phyloP scores from a whole-genome alignment of 2,797 vertebrate species.

The Meda fulgida region DNA sequence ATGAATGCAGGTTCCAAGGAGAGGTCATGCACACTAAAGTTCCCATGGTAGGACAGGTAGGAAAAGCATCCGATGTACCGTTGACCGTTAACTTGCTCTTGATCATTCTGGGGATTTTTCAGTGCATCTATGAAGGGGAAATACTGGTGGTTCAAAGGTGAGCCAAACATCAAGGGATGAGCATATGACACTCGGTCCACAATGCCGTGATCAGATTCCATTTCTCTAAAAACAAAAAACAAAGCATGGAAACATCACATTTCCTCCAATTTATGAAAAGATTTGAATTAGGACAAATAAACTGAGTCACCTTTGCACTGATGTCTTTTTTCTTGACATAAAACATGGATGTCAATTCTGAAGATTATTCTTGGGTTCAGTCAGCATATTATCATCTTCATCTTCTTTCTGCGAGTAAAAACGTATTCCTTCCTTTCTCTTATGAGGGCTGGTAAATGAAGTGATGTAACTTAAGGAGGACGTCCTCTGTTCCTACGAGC shows the following conservation, averaged over 20 bases:
- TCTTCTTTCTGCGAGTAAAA: conserved; percentile 21
- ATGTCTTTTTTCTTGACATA: conserved; percentile 17
- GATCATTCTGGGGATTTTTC: conserved; percentile 70
- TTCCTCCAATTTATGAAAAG: neutral
- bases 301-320: neutral
- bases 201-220: conserved; percentile 64
- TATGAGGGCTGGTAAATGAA: conserved; percentile 16
- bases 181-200: conserved; percentile 66
- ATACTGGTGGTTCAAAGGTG: conserved; percentile 65
- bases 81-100: conserved; percentile 68
- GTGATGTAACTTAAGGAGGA: neutral
- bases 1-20: conserved; percentile 89
- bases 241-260: neutral
- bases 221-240: conserved; percentile 49
- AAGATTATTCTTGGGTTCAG: neutral
- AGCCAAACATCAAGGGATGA: conserved; percentile 65
- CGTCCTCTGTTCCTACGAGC: neutral
- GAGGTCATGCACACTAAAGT: conserved; percentile 75
- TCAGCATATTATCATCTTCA: conserved; percentile 7
- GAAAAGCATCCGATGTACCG: conserved; percentile 64
- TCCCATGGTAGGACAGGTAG: conserved; percentile 73
- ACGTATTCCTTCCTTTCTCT: neutral
- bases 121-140: conserved; percentile 72
- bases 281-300: neutral
- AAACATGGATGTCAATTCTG: conserved; percentile 26